Percentiles rank a stretch among this genome's conserved stretches.
phyloP scores from a whole-genome alignment of 2,113 vertebrate genomes.

The Eptatretus burgeri region DNA sequence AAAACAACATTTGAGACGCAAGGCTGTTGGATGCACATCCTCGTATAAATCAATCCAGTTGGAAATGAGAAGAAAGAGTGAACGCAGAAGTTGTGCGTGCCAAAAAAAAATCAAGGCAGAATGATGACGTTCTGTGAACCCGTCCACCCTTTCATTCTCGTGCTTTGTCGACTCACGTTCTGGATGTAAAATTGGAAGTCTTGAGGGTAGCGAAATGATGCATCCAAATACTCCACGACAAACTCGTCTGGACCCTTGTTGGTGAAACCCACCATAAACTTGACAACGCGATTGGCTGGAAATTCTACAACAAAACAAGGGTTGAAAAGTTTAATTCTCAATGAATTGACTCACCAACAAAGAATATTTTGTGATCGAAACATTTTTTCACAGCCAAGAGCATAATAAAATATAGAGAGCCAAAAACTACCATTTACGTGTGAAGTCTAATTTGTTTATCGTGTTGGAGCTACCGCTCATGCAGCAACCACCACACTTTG shows the following conservation, averaged over 20 bases:
- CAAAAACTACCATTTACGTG: neutral
- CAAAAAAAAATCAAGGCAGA: no score
- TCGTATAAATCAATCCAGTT: no score
- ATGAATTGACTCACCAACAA: neutral
- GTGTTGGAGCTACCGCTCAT: no score
- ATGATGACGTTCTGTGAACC: no score
- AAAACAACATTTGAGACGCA: no score
- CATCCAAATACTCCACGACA: conserved; percentile 61
- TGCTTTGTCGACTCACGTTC: conserved; percentile 22
- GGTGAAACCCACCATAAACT: conserved; percentile 81
- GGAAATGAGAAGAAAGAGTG: no score
- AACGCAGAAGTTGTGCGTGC: no score
- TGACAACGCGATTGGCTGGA: conserved; percentile 81
- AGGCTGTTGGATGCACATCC: no score
- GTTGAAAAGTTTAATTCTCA: conserved; percentile 9
- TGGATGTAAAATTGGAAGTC: conserved; percentile 98
- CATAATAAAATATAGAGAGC: neutral
- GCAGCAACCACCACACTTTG: no score
- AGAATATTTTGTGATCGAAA: neutral
- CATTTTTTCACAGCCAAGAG: neutral
- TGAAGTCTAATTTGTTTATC: neutral
- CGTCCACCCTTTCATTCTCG: no score
- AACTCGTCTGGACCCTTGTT: conserved; percentile 81
- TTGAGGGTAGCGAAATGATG: conserved; percentile 87
- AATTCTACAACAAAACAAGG: conserved; percentile 30